phyloP scores from a whole-genome alignment of 2,797 vertebrate genomes.

The Crotalus adamanteus region DNA sequence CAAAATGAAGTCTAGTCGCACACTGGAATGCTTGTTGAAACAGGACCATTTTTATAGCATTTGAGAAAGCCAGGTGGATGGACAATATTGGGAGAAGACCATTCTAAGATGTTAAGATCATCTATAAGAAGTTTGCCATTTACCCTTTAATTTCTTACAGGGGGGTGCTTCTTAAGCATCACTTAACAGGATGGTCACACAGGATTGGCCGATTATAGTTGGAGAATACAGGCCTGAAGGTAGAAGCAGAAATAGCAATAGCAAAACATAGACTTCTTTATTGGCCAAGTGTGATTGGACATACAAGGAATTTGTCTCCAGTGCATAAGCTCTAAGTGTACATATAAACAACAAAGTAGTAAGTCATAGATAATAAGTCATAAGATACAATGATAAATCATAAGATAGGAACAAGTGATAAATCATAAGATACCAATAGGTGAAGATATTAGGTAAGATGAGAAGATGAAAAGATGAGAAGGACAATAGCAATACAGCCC shows the following conservation, averaged over 20 bases:
- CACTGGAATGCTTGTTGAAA: neutral
- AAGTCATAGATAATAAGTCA: no score
- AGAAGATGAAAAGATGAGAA: no score
- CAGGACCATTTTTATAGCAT: neutral
- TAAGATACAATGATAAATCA: no score
- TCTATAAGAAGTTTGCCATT: neutral
- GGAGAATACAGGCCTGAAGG: neutral
- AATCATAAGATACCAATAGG: no score
- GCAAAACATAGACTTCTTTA: no score
- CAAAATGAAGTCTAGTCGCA: neutral
- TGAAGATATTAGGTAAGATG: no score
- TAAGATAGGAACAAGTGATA: no score
- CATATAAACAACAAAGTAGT: no score
- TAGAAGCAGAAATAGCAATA: neutral
- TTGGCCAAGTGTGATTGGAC: no score
- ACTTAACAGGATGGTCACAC: neutral
- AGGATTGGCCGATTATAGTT: neutral
- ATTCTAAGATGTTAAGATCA: neutral
- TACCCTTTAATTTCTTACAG: neutral
- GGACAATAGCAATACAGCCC: no score
- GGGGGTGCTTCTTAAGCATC: neutral
- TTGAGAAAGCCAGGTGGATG: neutral
- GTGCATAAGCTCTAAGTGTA: no score
- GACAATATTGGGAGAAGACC: neutral
- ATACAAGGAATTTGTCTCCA: no score